A percentile compares a stretch with the other conserved stretches of the same genome.
Evolutionary conservation across 2,113 vertebrate species (phyloP).

Genomic region (Pteruthius melanotis): DNA sequence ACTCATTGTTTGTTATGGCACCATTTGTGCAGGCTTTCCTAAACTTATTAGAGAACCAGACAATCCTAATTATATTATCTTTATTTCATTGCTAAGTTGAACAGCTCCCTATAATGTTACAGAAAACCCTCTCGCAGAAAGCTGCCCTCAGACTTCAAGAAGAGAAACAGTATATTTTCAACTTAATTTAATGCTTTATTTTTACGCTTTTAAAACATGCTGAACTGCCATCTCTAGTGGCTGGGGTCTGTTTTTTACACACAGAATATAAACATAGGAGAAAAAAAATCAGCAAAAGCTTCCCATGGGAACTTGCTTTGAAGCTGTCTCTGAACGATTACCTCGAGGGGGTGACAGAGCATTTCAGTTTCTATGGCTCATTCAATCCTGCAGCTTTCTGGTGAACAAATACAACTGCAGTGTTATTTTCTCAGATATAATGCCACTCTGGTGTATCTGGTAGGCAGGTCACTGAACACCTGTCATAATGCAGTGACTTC

Average conservation of each 20-base stretch:
- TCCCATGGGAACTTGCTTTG: neutral
- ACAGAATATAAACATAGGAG: neutral
- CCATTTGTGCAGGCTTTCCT: neutral
- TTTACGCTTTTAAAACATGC: neutral
- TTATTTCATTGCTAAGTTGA: neutral
- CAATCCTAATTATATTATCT: neutral
- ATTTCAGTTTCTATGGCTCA: neutral
- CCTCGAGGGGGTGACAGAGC: neutral
- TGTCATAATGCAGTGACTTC: neutral
- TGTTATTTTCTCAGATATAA: neutral
- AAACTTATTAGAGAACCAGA: neutral
- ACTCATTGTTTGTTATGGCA: neutral
- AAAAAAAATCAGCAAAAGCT: neutral
- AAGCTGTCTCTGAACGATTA: neutral
- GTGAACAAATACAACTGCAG: neutral
- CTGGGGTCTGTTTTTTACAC: neutral
- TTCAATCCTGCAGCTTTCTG: neutral
- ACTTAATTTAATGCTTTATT: neutral
- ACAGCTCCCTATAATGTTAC: neutral
- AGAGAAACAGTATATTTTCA: neutral
- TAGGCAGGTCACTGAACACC: neutral
- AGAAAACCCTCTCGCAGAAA: neutral
- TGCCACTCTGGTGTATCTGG: neutral
- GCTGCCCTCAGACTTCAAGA: neutral
- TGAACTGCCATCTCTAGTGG: neutral